A percentile compares a stretch with the other conserved stretches of the same genome.
These are phyloP conservation scores for Siniperca chuatsi DNA, from an alignment of 2,113 vertebrate genomes.

Conservation along the genomic window DNA sequence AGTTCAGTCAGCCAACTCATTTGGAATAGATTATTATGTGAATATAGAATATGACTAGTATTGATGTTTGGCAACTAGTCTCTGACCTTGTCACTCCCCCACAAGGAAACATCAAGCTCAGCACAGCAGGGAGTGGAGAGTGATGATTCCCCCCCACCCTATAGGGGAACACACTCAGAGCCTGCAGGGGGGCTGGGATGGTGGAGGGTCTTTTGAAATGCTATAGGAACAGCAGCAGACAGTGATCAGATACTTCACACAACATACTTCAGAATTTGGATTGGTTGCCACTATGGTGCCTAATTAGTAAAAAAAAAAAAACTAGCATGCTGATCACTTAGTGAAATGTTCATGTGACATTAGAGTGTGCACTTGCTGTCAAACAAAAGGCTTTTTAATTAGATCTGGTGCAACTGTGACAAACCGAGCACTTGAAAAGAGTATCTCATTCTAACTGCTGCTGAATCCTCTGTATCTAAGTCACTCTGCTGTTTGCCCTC, in stretches of 20 bases:
- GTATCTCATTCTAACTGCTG: constrained; percentile 19
- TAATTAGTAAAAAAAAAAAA: background rate
- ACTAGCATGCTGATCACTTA: background rate
- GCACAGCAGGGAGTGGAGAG: background rate
- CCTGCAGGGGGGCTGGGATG: background rate
- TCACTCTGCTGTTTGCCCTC: background rate
- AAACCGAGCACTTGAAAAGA: constrained; percentile 17
- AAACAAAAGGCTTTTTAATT: constrained; percentile 38
- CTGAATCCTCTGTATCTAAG: constrained; percentile 18
- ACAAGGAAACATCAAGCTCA: background rate
- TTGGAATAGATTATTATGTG: background rate
- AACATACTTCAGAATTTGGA: background rate
- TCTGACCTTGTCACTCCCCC: background rate
- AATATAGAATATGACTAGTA: background rate
- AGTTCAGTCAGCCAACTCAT: background rate
- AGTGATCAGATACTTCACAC: background rate
- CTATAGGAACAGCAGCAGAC: background rate
- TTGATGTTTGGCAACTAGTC: background rate
- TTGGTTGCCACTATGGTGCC: background rate
- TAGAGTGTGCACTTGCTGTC: constrained; percentile 35
- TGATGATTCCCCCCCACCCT: too few species aligned
- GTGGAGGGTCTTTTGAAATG: background rate
- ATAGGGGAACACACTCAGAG: background rate
- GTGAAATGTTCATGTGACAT: constrained; percentile 35
- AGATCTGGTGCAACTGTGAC: constrained; percentile 32